Evolutionary conservation across 2,888 invertebrate genomes (phyloP), one percentile per base, ranked within the genome.

Genomic region (Agrypnus murinus): DNA sequence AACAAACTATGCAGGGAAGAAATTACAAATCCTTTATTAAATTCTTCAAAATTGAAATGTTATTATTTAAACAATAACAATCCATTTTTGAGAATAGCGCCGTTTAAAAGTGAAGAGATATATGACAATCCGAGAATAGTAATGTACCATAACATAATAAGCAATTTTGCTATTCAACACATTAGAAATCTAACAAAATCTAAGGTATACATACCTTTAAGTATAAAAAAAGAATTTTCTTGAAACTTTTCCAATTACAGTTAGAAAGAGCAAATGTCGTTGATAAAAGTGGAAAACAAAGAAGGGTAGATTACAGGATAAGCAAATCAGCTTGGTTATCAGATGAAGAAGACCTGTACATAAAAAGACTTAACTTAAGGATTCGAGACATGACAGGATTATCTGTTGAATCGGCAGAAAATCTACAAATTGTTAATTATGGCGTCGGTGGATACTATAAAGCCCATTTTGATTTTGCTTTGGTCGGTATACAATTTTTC

Each of bases 391-490:
- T 98, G 90, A 96, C 97, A 1, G 95, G 95, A 9, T 87, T 99
- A 72, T 92, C 91, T 58, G 91, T 97, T 88, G 87, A 87, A 9
- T 94, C 97, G 0, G 98, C 99, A 0, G 99, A 99, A 85, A 98
- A 99, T 82, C 87, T 99, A 76, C 99, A 99, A 87, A 96, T 99
- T 57, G 98, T 97, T 73, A 99, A 99, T 87, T 99, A 99, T 85
- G 99, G 99, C 17, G 95, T 99, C 76, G 99, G 98, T 1, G 99
- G 99, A 0, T 98, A 99, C 84, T 99, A 99, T 84, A 98, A 98
- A 82, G 98, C 99, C 10, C 99, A 99, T 86, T 99, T 92, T 86
- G 98, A 95, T 84, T 95, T 95, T 82, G 94, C 25, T 45, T 45
- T 45, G 7, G 45, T 17, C 1, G 7, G 9, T 10, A 38, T 10